Evolutionary conservation across 1,140 invertebrate species (phyloP), one percentile per base, ranked within the genome.

Genomic region (Notospermus geniculatus): DNA sequence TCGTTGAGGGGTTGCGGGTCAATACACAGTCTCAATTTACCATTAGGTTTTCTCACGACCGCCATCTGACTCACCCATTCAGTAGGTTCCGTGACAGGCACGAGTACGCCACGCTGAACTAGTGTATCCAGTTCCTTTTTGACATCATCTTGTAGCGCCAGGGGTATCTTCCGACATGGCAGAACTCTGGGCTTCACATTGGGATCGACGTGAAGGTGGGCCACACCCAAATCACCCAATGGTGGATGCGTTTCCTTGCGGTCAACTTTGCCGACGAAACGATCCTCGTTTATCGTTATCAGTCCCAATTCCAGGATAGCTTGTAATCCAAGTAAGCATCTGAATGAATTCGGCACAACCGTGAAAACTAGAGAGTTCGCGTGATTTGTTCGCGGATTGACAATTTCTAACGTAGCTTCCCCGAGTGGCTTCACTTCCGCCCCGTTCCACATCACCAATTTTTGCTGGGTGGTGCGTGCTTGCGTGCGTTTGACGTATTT

Each of bases 1-100:
- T 65, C 62, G 36, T 74, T 74, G 1, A 70, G 63, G 15, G 59
- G 32, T 28, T 66, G 58, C 15, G 66, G 70, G 55, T 71, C 72
- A 2, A 71, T 23, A 36, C 72, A 74, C 1, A 72, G 45, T 2
- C 67, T 28, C 9, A 67, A 19, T 9, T 53, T 28, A 32, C 67
- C 69, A 58, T 45, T 19, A 28, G 45, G 46, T 27, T 73, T 73
- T 28, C 39, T 22, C 7, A 59, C 60, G 19, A 69, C 53, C 0
- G 65, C 60, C 17, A 72, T 64, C 30, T 68, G 63, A 52, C 59
- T 65, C 5, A 69, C 60, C 66, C 63, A 72, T 23, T 41, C 41
- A 17, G 65, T 64, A 7, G 68, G 64, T 56, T 71, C 62, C 9
- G 28, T 60, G 1, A 72, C 70, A 52, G 64, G 63, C 45, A 43